Evolutionary conservation across 2,888 invertebrate genomes (phyloP).

Genomic region (Oligia strigilis): DNA sequence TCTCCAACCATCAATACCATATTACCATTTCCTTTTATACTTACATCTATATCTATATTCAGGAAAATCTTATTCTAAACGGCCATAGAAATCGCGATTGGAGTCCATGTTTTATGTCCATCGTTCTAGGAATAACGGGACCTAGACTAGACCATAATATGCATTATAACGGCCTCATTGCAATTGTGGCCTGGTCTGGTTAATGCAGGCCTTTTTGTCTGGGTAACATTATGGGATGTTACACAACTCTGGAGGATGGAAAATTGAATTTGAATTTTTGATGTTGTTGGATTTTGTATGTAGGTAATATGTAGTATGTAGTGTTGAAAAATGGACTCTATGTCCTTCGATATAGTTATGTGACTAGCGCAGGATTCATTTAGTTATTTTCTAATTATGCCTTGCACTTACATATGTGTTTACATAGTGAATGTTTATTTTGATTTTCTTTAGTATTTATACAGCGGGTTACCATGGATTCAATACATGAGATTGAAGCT

Average conservation of each 20-base stretch:
- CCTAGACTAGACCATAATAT: slow-evolving; percentile 60
- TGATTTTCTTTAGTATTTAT: neutral
- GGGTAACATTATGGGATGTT: slow-evolving; percentile 29
- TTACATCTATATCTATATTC: slow-evolving; percentile 8
- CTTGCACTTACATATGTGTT: neutral
- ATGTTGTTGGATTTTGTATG: neutral
- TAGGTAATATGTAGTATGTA: no score
- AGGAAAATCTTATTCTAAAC: slow-evolving; percentile 43
- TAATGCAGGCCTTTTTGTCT: slow-evolving; percentile 50
- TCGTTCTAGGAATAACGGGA: slow-evolving; percentile 67
- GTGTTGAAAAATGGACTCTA: neutral
- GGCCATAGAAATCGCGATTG: slow-evolving; percentile 46
- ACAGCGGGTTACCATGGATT: no score
- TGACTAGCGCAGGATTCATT: neutral
- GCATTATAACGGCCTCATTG: slow-evolving; percentile 66
- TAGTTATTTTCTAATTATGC: neutral
- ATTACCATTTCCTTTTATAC: slow-evolving; percentile 22
- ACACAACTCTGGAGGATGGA: slow-evolving; percentile 3
- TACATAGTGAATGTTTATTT: neutral
- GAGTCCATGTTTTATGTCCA: slow-evolving; percentile 62
- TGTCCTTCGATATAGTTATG: no score
- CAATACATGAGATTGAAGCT: no score
- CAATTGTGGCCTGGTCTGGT: slow-evolving; percentile 41
- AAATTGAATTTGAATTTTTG: neutral
- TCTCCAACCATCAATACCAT: neutral